Conservation (phyloP, 2,888 invertebrate species). For the Troilus luridus region DNA sequence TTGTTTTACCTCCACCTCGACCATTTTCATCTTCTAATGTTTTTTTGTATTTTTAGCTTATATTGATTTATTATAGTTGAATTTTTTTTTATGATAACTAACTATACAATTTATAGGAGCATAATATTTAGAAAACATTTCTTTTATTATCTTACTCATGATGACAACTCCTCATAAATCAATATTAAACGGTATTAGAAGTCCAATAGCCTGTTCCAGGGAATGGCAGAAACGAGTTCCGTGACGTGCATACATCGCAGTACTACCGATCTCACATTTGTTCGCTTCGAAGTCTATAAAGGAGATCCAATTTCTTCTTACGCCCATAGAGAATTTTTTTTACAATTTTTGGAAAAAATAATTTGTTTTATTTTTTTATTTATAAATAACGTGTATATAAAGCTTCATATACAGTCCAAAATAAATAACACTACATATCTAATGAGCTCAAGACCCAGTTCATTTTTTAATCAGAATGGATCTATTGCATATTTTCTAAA, state of each 20-base stretch:
- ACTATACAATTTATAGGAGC: not conserved
- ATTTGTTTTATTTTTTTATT: too few relatives aligned
- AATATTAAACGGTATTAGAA: not conserved
- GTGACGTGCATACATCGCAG: not conserved
- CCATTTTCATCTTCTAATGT: too few relatives aligned
- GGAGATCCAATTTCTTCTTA: not conserved
- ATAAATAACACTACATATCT: too few relatives aligned
- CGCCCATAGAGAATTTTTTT: too few relatives aligned
- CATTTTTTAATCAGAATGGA: too few relatives aligned
- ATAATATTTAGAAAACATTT: not conserved
- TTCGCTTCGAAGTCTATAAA: not conserved
- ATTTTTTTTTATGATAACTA: not conserved
- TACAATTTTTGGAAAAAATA: too few relatives aligned
- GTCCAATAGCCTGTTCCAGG: not conserved
- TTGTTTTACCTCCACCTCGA: too few relatives aligned
- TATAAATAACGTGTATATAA: too few relatives aligned
- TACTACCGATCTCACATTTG: not conserved
- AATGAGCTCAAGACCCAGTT: too few relatives aligned
- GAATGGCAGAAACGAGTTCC: conserved; percentile 20
- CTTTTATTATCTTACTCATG: not conserved
- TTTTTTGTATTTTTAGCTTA: too few relatives aligned
- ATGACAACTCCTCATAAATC: not conserved
- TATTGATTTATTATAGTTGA: not conserved
- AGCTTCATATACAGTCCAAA: too few relatives aligned
- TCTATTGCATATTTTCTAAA: too few relatives aligned